Evolutionary conservation across 2,113 vertebrate genomes (phyloP).

Genomic region (Nothocercus nigrocapillus): DNA sequence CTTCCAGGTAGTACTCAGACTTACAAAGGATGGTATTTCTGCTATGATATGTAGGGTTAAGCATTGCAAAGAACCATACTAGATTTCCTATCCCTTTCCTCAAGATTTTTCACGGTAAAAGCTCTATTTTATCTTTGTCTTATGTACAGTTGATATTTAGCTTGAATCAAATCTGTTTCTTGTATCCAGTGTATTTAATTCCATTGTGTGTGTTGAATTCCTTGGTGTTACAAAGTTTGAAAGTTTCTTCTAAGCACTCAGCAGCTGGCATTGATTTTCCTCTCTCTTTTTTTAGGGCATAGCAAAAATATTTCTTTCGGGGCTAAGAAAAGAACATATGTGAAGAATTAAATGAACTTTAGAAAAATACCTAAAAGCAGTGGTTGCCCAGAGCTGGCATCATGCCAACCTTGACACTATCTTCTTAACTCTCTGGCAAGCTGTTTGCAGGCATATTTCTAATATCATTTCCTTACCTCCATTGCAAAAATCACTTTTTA

Average conservation of each 20-base stretch:
- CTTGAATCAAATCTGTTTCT: conserved; percentile 19
- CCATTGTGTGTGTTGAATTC: not conserved
- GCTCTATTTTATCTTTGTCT: not conserved
- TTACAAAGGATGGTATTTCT: not conserved
- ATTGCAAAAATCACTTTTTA: conserved; percentile 41
- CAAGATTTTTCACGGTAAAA: not conserved
- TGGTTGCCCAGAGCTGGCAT: not conserved
- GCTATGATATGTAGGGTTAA: not conserved
- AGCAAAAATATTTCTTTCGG: conserved; percentile 6
- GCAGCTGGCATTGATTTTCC: not conserved
- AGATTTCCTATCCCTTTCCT: not conserved
- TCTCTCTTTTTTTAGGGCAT: not conserved
- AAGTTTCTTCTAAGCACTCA: not conserved
- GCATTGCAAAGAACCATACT: not conserved
- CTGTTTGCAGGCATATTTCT: conserved; percentile 16
- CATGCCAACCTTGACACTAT: not conserved
- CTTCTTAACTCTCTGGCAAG: not conserved
- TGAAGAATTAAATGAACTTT: conserved; percentile 14
- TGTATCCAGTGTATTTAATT: not conserved
- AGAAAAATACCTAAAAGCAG: not conserved
- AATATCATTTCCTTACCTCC: conserved; percentile 15
- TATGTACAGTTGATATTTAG: not conserved
- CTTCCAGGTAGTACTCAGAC: not conserved
- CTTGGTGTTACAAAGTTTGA: not conserved
- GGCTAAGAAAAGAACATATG: not conserved